Percentiles rank a stretch among this genome's conserved stretches.
Conservation (phyloP, 2,113 vertebrate genomes). For the Alligator mississippiensis region DNA sequence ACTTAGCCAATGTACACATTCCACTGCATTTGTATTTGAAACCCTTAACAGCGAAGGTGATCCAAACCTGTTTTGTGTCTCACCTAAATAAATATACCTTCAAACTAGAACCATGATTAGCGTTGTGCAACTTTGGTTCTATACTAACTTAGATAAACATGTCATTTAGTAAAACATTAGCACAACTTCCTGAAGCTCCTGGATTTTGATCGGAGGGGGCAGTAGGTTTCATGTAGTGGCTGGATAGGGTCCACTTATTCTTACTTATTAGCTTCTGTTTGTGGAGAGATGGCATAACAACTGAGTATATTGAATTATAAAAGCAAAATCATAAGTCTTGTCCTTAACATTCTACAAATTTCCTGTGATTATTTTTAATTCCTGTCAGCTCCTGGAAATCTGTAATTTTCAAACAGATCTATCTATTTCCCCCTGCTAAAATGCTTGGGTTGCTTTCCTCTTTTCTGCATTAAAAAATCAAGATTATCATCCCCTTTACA, state of each 20-base stretch:
- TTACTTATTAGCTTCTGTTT: neutral
- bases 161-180: fast-evolving
- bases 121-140: neutral
- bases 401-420: neutral
- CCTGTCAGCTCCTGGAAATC: neutral
- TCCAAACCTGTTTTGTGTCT: neutral
- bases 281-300: neutral
- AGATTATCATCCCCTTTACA: neutral
- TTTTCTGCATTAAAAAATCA: neutral
- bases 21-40: too few species aligned
- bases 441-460: neutral
- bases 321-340: neutral
- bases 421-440: neutral
- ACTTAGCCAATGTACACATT: too few species aligned
- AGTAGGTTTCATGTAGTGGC: neutral
- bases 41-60: neutral
- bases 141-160: neutral
- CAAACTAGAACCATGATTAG: neutral
- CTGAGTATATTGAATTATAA: neutral
- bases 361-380: neutral
- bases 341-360: neutral
- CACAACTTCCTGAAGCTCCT: neutral
- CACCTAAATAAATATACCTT: neutral
- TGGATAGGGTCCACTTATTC: neutral
- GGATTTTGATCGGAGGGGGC: fast-evolving